Percentiles rank a stretch among this genome's conserved stretches.
Conservation (phyloP, 2,113 vertebrate genomes). For the Propithecus coquereli region DNA sequence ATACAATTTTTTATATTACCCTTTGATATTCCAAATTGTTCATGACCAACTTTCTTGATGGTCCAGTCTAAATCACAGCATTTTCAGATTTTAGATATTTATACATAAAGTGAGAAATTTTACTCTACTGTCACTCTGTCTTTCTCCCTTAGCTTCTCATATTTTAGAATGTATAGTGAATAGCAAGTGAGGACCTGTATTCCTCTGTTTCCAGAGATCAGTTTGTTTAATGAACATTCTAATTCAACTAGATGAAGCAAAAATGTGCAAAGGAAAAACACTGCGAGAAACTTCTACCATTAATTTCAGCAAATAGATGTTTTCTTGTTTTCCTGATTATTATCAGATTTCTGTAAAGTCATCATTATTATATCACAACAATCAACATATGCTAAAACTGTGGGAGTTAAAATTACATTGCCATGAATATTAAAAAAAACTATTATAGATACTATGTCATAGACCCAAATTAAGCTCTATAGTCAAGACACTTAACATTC, state of each 20-base stretch:
- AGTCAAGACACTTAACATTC: neutral
- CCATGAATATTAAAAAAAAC: neutral
- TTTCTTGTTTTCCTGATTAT: neutral
- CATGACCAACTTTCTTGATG: neutral
- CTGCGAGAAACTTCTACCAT: neutral
- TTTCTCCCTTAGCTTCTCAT: neutral
- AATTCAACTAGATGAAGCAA: neutral
- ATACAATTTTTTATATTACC: neutral
- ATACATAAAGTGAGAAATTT: neutral
- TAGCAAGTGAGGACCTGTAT: neutral
- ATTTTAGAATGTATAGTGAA: neutral
- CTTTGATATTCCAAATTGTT: neutral
- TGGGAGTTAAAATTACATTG: neutral
- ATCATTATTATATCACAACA: neutral
- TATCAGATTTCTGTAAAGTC: neutral
- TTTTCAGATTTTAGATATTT: neutral
- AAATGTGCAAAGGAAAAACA: neutral
- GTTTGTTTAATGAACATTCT: neutral
- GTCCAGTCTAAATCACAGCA: neutral
- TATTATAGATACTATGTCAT: neutral
- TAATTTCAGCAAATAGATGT: neutral
- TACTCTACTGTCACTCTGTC: neutral
- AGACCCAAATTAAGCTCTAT: neutral
- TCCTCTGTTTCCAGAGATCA: neutral
- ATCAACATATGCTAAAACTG: neutral